phyloP scores from a whole-genome alignment of 2,797 vertebrate species.

The Sebastes vulpes region DNA sequence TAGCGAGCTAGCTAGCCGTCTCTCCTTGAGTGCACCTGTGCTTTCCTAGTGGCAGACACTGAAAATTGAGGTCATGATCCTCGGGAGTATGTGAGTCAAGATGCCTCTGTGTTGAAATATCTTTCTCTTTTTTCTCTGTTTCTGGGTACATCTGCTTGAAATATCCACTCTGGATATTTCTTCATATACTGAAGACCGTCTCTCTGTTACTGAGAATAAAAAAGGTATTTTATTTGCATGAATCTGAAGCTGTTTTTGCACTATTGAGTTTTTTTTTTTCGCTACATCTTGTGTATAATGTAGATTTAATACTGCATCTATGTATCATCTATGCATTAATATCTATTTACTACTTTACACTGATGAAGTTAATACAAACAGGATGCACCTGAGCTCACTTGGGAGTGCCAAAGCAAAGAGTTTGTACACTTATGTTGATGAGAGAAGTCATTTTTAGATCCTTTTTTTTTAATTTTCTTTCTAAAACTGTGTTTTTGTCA shows the following conservation, averaged over 20 bases:
- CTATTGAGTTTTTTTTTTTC: background rate
- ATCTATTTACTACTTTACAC: background rate
- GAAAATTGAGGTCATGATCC: slow-evolving; percentile 83
- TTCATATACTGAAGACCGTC: background rate
- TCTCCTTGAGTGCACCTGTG: slow-evolving; percentile 71
- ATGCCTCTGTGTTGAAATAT: slow-evolving; percentile 60
- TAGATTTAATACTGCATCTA: background rate
- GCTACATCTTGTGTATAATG: background rate
- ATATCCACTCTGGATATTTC: slow-evolving; percentile 27
- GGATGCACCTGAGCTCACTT: background rate
- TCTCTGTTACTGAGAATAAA: background rate
- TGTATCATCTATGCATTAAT: background rate
- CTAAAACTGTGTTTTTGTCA: background rate
- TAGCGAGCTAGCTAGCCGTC: slow-evolving; percentile 59
- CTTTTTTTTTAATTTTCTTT: background rate
- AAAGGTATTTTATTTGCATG: background rate
- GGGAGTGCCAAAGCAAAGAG: background rate
- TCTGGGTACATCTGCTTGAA: slow-evolving; percentile 43
- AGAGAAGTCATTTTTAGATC: background rate
- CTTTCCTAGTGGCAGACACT: slow-evolving; percentile 67
- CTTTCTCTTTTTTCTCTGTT: slow-evolving; percentile 35
- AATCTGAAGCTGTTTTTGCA: background rate
- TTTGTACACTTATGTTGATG: background rate
- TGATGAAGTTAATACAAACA: background rate
- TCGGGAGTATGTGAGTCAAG: slow-evolving; percentile 64